Evolutionary conservation across 2,797 vertebrate genomes (phyloP), one percentile per base, ranked within the genome.

Genomic region (Notamacropus eugenii): DNA sequence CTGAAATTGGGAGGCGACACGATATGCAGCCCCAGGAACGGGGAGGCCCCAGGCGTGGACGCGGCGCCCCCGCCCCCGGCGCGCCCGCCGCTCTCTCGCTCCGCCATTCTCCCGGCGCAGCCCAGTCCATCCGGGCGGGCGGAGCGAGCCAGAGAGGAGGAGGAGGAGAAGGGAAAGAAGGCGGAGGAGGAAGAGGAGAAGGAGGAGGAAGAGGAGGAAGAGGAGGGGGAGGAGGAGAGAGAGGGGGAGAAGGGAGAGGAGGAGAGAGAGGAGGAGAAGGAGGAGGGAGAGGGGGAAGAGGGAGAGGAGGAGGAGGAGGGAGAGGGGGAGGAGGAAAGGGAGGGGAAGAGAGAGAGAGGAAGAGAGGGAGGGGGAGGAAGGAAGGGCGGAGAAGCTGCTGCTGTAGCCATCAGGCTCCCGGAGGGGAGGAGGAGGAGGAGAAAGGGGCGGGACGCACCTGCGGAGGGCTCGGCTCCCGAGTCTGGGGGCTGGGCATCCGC

Each of bases 21-120:
- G 98, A 98, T 98, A 97, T 98, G 99, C 97, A 99, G 97, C 94
- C 99, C 99, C 98, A 99, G 97, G 97, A 99, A 98, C 57, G 99
- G 98, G 95, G 99, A 99, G 97, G 98, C 98, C 97, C 98, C 98
- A 40, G 98, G 97, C 95, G 99, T 99, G 96, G 99, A 98, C 95
- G 99, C 95, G 94, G 99, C 98, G 96, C 98, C 98, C 97, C 98
- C 95, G 95, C 97, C 95, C 97, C 90, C 90, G 27, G 46, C 50
- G 90, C 97, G 97, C 96, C 98, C 98, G 96, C 97, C 97, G 98
- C 99, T 99, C 95, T 99, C 99, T 99, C 99, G 97, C 98, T 99
- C 99, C 99, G 99, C 99, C 99, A 99, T 99, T 98, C 99, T 98
- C 98, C 96, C 97, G 93, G 90, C 55, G 96, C 97, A 97, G 98